Evolutionary conservation across 2,797 vertebrate genomes (phyloP).

Genomic region (Karalla daura): DNA sequence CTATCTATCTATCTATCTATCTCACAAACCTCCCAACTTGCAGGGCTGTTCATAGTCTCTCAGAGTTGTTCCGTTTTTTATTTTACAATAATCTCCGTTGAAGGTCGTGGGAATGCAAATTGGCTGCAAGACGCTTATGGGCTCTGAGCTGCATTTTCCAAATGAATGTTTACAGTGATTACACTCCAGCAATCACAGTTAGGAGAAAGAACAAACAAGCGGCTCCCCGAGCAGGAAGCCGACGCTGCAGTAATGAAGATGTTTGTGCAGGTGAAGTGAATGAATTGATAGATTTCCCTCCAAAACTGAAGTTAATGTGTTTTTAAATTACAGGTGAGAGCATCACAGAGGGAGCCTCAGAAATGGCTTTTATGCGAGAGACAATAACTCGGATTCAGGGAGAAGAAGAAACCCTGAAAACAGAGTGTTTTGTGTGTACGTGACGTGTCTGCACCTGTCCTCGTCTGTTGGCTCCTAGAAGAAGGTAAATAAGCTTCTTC

Average conservation of each 20-base stretch:
- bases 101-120: background rate
- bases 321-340: background rate
- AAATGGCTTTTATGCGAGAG: background rate
- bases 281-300: background rate
- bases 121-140: background rate
- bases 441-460: too few species aligned
- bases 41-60: background rate
- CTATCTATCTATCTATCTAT: too few species aligned
- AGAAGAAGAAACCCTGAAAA: too few species aligned
- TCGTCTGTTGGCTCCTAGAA: too few species aligned
- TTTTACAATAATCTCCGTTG: background rate
- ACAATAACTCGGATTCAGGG: background rate
- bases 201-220: constrained; percentile 1
- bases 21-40: background rate
- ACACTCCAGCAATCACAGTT: background rate
- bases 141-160: background rate
- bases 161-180: background rate
- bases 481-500: too few species aligned
- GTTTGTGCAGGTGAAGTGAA: background rate
- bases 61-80: background rate
- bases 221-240: background rate
- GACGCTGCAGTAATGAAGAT: constrained; percentile 4
- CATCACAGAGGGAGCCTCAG: background rate
- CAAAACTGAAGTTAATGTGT: background rate
- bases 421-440: too few species aligned